phyloP scores from a whole-genome alignment of 2,113 vertebrate species.

The Varanus komodoensis region DNA sequence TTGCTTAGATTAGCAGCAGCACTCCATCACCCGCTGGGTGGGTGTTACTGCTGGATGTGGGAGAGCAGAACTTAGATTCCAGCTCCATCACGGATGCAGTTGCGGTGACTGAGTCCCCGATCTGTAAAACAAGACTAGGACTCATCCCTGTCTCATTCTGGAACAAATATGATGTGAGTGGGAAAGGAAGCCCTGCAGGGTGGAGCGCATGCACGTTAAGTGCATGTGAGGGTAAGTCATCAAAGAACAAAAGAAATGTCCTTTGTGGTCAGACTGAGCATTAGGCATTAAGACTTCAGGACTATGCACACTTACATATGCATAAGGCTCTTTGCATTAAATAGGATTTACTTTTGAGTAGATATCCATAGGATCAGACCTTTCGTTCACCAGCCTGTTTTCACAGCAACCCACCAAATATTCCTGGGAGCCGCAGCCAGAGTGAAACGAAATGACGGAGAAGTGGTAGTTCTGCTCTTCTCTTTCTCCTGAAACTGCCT shows the following conservation, averaged over 20 bases:
- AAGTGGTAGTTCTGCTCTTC: background rate
- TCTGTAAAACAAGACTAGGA: background rate
- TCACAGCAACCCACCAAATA: background rate
- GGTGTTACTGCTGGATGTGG: background rate
- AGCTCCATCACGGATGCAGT: background rate
- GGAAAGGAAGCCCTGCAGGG: background rate
- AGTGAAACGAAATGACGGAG: background rate
- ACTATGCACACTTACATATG: too few species aligned
- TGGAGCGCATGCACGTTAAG: too few species aligned
- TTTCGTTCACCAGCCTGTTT: background rate
- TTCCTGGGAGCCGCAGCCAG: background rate
- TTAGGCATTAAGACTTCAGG: too few species aligned
- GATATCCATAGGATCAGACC: too few species aligned
- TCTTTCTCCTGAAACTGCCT: background rate
- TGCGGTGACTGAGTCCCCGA: background rate
- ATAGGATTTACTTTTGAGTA: too few species aligned
- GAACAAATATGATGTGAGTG: background rate
- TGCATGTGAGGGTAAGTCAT: background rate
- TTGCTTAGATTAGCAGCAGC: background rate
- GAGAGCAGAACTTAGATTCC: background rate
- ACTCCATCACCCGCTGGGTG: rapidly evolving
- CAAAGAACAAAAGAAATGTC: background rate
- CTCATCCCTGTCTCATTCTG: background rate
- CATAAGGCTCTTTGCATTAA: too few species aligned
- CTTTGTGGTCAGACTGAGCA: background rate